Base-by-base conservation (phyloP, 2,888 invertebrate genomes). In the Dinocampus coccinellae region DNA sequence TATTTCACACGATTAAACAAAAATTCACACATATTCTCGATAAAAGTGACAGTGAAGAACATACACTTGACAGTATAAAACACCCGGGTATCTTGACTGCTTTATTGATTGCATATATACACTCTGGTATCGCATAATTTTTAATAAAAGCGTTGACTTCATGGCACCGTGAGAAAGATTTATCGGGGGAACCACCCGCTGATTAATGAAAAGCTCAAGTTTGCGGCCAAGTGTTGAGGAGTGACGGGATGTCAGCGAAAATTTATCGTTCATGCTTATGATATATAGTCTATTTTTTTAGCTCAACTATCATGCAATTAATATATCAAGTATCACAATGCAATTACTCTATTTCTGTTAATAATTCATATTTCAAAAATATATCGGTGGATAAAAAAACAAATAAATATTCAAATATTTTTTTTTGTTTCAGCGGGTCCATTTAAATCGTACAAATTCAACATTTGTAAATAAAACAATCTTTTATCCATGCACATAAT, bases 191-290 rank as follows among this genome's bases (percentile, higher is more conserved):
- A 75, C 77, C 76, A 71, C 76, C 74, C 67, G 75, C 72, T 76
- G 77, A 77, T 76, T 77, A 76, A 77, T 77, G 76, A 75, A 77
- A 76, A 73, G 68, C 71, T 73, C 73, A 71, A 75, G 74, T 29
- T 29, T 76, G 70, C 73, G 77, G 75, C 75, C 71, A 58, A 71
- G 73, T 29, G 29, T 29, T 74, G 73, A 60, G 67, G 53, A 72
- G 70, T 67, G 75, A 75, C 61, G 61, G 67, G 53, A 52, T 24
- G 67, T 24, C 22, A 55, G 16, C 22, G 58, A 63, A 47, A 62
- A 69, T 73, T 73, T 73, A 70, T 70, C 29, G 68, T 70, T 64
- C 62, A 62, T 64, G 42, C 69, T 47, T 29, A 71, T 58, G 70
- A 69, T 73, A 65, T 67, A 64, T 70, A 10, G 34, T 22, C 22